A percentile compares a stretch with the other conserved stretches of the same genome.
Evolutionary conservation across 2,888 invertebrate species (phyloP).

Genomic region (Ochropleura plecta): DNA sequence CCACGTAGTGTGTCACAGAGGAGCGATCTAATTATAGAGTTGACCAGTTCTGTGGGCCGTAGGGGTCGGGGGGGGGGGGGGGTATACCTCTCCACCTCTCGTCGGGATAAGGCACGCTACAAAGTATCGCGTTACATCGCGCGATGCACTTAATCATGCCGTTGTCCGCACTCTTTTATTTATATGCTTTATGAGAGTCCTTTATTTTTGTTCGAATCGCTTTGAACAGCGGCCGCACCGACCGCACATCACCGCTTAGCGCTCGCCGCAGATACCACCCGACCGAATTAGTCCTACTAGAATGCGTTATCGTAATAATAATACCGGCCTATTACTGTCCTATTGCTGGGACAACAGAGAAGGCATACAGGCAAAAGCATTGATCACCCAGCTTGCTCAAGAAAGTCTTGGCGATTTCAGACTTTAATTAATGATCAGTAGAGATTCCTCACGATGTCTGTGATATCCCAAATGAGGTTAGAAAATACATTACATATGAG

Average conservation of each 20-base stretch:
- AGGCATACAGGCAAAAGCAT: too few relatives aligned
- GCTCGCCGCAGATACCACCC: conserved; percentile 76
- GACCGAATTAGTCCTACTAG: conserved; percentile 72
- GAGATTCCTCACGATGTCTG: too few relatives aligned
- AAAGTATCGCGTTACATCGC: conserved; percentile 87
- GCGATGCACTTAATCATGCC: conserved; percentile 88
- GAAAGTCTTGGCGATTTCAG: too few relatives aligned
- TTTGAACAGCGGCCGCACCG: conserved; percentile 81
- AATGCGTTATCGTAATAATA: conserved; percentile 59
- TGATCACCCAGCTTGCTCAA: too few relatives aligned
- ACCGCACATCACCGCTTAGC: conserved; percentile 85
- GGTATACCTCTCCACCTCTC: conserved; percentile 50
- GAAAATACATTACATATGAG: too few relatives aligned
- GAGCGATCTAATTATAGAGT: conserved; percentile 82
- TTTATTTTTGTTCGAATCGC: conserved; percentile 81
- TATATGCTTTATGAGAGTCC: conserved; percentile 74
- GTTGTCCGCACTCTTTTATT: conserved; percentile 85
- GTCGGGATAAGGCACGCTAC: conserved; percentile 80
- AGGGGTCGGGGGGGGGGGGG: conserved; percentile 51
- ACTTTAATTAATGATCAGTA: too few relatives aligned
- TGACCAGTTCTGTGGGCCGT: conserved; percentile 68
- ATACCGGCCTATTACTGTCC: too few relatives aligned
- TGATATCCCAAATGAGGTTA: too few relatives aligned
- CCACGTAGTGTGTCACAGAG: conserved; percentile 69
- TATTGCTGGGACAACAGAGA: too few relatives aligned